Base-by-base conservation (phyloP, 2,888 invertebrate genomes). In the Chloromyia formosa region DNA sequence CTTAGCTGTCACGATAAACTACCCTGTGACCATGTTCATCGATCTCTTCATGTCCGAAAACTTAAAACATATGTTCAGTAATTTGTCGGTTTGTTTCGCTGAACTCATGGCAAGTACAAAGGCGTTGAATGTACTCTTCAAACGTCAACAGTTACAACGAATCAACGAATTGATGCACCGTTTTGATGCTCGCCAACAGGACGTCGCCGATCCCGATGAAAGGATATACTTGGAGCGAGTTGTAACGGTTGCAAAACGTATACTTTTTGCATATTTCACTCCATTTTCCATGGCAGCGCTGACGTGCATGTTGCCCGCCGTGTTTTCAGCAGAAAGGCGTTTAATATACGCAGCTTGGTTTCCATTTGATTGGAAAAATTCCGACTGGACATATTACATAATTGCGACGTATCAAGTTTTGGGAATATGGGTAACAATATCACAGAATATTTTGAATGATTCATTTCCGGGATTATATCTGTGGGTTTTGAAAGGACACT, bases 41-140 rank as follows among this genome's bases (percentile, higher is more conserved):
- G 80, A 81, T 56, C 80, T 84, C 1, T 79, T 82, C 45, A 78
- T 77, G 16, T 80, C 81, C 1, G 75, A 72, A 56, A 81, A 77
- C 18, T 20, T 82, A 61, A 80, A 78, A 56, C 80, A 81, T 66
- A 61, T 84, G 35, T 83, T 81, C 77, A 83, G 83, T 75, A 84
- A 82, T 75, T 78, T 84, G 5, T 82, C 81, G 60, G 82, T 84
- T 0, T 81, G 83, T 42, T 80, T 84, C 35, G 83, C 83, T 12
- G 83, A 83, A 58, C 77, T 80, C 0, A 80, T 80, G 71, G 80
- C 83, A 2, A 83, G 81, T 74, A 76, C 84, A 4, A 84, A 84
- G 78, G 82, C 82, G 35, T 14, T 80, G 1, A 84, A 83, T 74
- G 82, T 84, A 2, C 81, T 78, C 12, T 58, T 81, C 45, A 81